Evolutionary conservation across 1,140 invertebrate genomes (phyloP), one percentile per base, ranked within the genome.

Genomic region (Polyergus mexicanus): DNA sequence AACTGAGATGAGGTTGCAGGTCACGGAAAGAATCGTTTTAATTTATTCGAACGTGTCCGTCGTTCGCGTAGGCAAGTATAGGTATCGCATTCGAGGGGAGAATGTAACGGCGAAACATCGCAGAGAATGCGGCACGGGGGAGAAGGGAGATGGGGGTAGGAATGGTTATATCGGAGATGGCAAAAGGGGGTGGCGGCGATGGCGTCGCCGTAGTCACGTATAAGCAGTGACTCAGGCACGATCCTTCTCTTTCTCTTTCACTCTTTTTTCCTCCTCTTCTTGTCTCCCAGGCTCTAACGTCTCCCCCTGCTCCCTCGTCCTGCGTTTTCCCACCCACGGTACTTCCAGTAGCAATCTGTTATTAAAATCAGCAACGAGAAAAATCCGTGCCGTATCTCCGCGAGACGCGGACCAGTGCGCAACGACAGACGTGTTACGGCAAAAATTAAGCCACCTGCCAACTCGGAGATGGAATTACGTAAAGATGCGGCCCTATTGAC

Each of bases 351-450:
- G 89, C 93, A 95, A 95, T 95, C 94, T 94, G 93, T 95, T 95
- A 95, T 95, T 95, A 95, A 95, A 94, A 95, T 95, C 94, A 94
- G 93, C 93, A 94, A 94, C 92, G 94, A 93, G 94, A 95, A 95
- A 95, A 95, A 95, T 95, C 92, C 94, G 94, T 95, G 94, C 94
- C 94, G 92, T 95, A 95, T 95, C 94, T 95, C 80, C 85, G 69
- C 68, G 88, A 86, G 85, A 83, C 86, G 86, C 72, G 83, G 25
- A 66, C 84, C 58, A 41, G 58, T 69, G 75, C 85, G 83, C 84
- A 89, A 85, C 90, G 91, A 92, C 92, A 93, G 90, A 93, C 94
- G 94, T 94, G 94, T 95, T 94, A 92, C 88, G 86, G 94, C 92
- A 95, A 95, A 94, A 94, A 95, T 95, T 94, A 94, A 95, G 93